Evolutionary conservation across 2,113 vertebrate genomes (phyloP), one percentile per base, ranked within the genome.

Genomic region (Nasalis larvatus): DNA sequence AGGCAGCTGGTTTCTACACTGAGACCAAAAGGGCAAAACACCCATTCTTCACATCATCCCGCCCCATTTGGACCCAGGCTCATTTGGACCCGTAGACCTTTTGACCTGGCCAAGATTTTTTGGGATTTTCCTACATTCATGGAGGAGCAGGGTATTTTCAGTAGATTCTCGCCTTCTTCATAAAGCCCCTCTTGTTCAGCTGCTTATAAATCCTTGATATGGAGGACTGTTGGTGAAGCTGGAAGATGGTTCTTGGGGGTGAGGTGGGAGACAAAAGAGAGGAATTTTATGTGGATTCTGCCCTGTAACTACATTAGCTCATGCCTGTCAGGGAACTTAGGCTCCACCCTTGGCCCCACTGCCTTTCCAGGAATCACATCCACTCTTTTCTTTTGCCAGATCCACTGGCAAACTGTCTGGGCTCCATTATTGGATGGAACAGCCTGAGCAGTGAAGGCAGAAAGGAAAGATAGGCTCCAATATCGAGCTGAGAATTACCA

Each of bases 51-150:
- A 76, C 12, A 27, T 73, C n/a, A n/a, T n/a, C 12, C 3, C 27
- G 54, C 37, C 37, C 17, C 37, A 12, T n/a, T 63, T 74, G 35
- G 12, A 14, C 56, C 45, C 42, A 23, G 3, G 13, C 7, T 82
- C 8, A 17, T 49, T 20, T 42, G 40, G 40, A 42, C 40, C 40
- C 40, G 40, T 42, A 58, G 21, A 54, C 74, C 8, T 91, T 86
- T 45, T 87, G 86, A 71, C 78, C 69, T 42, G 37, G 71, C 35
- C 91, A 77, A 93, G 84, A 93, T 66, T 98, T 95, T 95, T 94
- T 77, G 97, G 98, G 95, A 84, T 97, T 98, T 98, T 97, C 98
- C 97, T 96, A 87, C 88, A 83, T 60, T 91, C 32, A 32, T 93
- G 85, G 60, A 78, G 35, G n/a, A 92, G 37, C 11, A 73, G 90